Evolutionary conservation across 1,140 invertebrate species (phyloP).

Genomic region (Stratiolaelaps scimitus): DNA sequence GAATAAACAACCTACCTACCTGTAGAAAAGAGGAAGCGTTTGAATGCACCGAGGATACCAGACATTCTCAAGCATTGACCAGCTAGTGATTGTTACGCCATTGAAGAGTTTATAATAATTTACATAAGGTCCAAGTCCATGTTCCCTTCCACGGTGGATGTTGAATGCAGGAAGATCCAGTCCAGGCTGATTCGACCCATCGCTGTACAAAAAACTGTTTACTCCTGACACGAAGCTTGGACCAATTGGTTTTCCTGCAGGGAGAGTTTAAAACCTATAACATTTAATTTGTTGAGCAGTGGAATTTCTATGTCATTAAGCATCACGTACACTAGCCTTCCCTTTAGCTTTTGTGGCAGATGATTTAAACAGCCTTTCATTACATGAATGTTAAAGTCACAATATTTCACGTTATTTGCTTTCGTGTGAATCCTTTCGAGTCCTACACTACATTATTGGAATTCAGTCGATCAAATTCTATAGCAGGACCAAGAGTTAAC

Average conservation of each 20-base stretch:
- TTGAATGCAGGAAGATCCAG: conserved; percentile 11
- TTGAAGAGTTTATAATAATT: neutral
- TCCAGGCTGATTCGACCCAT: neutral
- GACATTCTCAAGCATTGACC: neutral
- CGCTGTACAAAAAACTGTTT: neutral
- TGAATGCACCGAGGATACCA: neutral
- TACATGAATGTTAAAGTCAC: no score
- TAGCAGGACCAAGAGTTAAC: no score
- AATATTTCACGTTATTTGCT: no score
- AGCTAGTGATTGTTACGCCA: neutral
- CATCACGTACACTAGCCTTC: no score
- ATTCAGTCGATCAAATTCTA: no score
- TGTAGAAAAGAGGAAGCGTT: neutral
- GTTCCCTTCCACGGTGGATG: conserved; percentile 1
- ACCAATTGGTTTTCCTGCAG: conserved; percentile 1
- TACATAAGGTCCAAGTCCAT: neutral
- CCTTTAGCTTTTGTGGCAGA: no score
- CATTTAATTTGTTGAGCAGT: neutral
- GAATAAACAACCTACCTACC: neutral
- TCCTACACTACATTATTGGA: no score
- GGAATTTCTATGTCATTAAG: no score
- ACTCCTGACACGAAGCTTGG: neutral
- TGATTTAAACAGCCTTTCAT: no score
- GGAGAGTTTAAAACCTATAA: no score
- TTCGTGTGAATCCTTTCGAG: no score